A percentile compares a stretch with the other conserved stretches of the same genome.
Conservation (phyloP, 1,140 invertebrate species). For the Drosophila chauvacae region DNA sequence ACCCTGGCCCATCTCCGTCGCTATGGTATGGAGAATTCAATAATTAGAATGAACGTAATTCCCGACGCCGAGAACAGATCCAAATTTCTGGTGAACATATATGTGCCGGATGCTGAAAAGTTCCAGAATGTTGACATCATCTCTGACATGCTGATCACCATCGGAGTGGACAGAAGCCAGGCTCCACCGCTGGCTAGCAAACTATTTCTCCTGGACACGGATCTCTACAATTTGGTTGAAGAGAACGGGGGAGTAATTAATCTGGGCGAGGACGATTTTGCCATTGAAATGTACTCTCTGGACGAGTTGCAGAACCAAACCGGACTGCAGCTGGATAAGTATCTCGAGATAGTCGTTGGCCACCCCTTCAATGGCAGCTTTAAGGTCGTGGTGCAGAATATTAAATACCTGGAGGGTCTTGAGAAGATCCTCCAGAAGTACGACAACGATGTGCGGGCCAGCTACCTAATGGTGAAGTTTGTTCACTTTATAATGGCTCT, state of each 20-base stretch:
- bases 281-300: background rate
- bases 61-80: background rate
- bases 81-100: background rate
- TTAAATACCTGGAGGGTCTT: background rate
- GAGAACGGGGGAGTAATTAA: background rate
- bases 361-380: background rate
- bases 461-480: constrained; percentile 9
- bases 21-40: background rate
- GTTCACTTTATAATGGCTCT: constrained; percentile 3
- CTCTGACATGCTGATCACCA: background rate
- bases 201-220: background rate
- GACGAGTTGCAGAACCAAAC: background rate
- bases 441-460: background rate
- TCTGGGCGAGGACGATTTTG: background rate
- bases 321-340: background rate
- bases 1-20: constrained; percentile 4
- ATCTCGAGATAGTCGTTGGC: constrained; percentile 1
- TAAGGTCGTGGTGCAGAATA: background rate
- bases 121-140: background rate
- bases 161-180: background rate
- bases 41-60: background rate
- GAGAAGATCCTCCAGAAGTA: background rate
- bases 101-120: background rate
- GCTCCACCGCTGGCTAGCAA: background rate
- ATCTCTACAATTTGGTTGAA: background rate